Conservation (phyloP, 2,888 invertebrate genomes). For the Calameuta pallipes region DNA sequence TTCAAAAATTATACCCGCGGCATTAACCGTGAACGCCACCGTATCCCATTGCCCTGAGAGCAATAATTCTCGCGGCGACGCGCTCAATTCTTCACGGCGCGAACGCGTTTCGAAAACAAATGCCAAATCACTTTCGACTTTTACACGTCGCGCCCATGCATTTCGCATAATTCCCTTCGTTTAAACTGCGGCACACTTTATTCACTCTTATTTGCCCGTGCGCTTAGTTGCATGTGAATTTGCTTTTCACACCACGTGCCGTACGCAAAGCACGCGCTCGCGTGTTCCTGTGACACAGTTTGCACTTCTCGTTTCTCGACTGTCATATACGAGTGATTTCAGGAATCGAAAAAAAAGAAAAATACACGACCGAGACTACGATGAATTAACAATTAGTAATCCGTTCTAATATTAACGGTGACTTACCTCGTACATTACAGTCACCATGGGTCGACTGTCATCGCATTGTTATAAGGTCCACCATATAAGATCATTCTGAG, state of each 20-base stretch:
- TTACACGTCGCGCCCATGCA: not conserved
- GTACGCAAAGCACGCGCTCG: not conserved
- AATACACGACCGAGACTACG: not conserved
- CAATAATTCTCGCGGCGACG: not conserved
- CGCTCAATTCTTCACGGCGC: not conserved
- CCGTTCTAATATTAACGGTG: not conserved
- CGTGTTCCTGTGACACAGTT: not conserved
- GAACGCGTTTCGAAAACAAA: not conserved
- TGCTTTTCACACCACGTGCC: not conserved
- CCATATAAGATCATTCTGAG: slow-evolving; percentile 1
- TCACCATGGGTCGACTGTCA: not conserved
- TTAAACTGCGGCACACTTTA: not conserved
- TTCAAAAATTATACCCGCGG: not conserved
- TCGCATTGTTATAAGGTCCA: not conserved
- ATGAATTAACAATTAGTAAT: not conserved
- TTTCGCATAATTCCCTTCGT: not conserved
- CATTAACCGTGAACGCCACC: not conserved
- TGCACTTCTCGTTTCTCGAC: not conserved
- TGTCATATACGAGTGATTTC: slow-evolving; percentile 15
- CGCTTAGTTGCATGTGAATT: not conserved
- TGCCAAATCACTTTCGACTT: not conserved
- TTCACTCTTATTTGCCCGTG: not conserved
- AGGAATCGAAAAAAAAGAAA: not conserved
- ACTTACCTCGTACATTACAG: not conserved
- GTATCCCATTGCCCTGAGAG: not conserved